Evolutionary conservation across 2,113 vertebrate species (phyloP).

Genomic region (Merops nubicus): DNA sequence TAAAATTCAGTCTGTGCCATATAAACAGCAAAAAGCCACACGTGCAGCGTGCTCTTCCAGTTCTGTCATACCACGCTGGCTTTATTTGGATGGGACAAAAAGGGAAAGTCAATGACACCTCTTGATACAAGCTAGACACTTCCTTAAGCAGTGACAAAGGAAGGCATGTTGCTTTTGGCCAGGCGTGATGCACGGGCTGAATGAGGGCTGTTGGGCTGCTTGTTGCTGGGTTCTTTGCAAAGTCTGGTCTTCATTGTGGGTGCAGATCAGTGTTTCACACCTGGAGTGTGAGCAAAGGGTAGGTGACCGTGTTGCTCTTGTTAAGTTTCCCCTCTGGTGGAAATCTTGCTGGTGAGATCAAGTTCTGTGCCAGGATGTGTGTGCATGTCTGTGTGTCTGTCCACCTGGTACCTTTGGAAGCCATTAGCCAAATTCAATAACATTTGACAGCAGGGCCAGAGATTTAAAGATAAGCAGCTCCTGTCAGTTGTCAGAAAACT

Average conservation of each 20-base stretch:
- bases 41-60: neutral
- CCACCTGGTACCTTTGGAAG: neutral
- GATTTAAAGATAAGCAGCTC: neutral
- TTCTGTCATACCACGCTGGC: neutral
- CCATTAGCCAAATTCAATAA: constrained; percentile 11
- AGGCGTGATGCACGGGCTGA: neutral
- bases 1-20: neutral
- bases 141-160: neutral
- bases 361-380: neutral
- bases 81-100: constrained; percentile 6
- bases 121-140: neutral
- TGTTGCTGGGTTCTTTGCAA: neutral
- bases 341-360: neutral
- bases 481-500: neutral
- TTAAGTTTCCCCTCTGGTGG: neutral
- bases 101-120: constrained; percentile 22
- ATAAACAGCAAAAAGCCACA: neutral
- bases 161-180: neutral
- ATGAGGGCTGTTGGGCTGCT: neutral
- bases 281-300: neutral
- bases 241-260: neutral
- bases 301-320: neutral
- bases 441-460: neutral
- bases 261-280: neutral
- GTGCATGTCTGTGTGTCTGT: neutral